Percentiles rank a stretch among this genome's conserved stretches.
These are phyloP conservation scores for Trissolcus japonicus DNA, from an alignment of 2,888 invertebrate species.

Conservation along the genomic window DNA sequence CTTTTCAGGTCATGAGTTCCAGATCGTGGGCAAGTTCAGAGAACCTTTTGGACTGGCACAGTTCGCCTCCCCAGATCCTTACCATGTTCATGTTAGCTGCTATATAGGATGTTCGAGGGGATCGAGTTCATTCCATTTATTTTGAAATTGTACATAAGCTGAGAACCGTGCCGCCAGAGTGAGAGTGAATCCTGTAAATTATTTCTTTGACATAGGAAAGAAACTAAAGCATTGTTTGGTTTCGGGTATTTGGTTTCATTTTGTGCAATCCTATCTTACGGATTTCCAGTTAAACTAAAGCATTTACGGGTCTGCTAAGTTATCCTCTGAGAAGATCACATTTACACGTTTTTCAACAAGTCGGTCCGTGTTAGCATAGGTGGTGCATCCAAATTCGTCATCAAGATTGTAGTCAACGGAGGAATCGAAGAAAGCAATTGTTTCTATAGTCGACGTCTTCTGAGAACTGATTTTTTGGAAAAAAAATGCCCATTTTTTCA, in stretches of 20 bases:
- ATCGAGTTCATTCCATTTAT: constrained; percentile 94
- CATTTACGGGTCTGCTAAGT: constrained; percentile 5
- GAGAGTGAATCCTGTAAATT: constrained; percentile 77
- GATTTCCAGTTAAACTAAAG: constrained; percentile 57
- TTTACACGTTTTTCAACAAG: too few species aligned
- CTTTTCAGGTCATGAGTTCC: constrained; percentile 98
- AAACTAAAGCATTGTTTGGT: background rate
- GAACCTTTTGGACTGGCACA: constrained; percentile 94
- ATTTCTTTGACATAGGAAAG: background rate
- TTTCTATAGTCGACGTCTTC: too few species aligned
- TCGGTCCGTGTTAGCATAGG: constrained; percentile 54
- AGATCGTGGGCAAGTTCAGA: constrained; percentile 91
- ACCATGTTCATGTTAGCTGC: constrained; percentile 93
- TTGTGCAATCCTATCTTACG: constrained; percentile 63
- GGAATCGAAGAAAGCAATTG: constrained; percentile 74
- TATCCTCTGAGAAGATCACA: constrained; percentile 1
- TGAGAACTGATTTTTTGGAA: too few species aligned
- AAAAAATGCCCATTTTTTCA: too few species aligned
- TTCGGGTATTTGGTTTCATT: too few species aligned
- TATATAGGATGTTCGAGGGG: constrained; percentile 86
- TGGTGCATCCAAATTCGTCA: constrained; percentile 46
- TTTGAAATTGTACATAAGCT: constrained; percentile 88
- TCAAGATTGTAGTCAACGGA: constrained; percentile 8
- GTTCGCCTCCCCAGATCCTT: constrained; percentile 99
- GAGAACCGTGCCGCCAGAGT: constrained; percentile 92